Percentiles rank a stretch among this genome's conserved stretches.
Evolutionary conservation across 2,888 invertebrate genomes (phyloP).

Genomic region (Eilema depressum): DNA sequence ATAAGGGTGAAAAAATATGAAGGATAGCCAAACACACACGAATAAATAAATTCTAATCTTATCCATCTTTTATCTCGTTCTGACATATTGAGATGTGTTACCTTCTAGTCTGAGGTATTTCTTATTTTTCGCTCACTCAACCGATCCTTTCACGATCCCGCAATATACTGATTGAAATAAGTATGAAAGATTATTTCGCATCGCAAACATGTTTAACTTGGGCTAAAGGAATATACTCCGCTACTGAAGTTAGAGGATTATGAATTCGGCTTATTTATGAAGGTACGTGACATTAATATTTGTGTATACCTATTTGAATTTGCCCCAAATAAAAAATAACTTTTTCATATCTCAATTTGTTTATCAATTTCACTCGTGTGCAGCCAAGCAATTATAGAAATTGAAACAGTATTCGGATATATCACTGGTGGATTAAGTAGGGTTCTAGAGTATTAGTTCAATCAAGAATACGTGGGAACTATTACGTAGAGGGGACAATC

Average conservation of each 20-base stretch:
- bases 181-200: constrained; percentile 33
- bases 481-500: constrained; percentile 22
- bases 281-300: constrained; percentile 8
- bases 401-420: constrained; percentile 7
- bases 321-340: neutral
- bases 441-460: constrained; percentile 43
- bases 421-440: constrained; percentile 12
- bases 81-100: constrained; percentile 26
- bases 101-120: constrained; percentile 14
- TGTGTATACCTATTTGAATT: neutral
- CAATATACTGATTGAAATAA: constrained; percentile 52
- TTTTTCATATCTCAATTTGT: neutral
- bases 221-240: constrained; percentile 20
- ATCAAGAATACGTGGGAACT: constrained; percentile 36
- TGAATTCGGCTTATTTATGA: constrained; percentile 11
- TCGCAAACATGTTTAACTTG: constrained; percentile 22
- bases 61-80: constrained; percentile 28
- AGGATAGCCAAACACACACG: neutral
- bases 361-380: constrained; percentile 12
- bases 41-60: constrained; percentile 36
- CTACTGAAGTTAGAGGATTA: constrained; percentile 8
- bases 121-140: constrained; percentile 32
- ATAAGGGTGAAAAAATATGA: constrained; percentile 22
- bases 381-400: constrained; percentile 1
- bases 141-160: constrained; percentile 25